Evolutionary conservation across 2,888 invertebrate species (phyloP), one percentile per base, ranked within the genome.

Genomic region (Opisthograptis luteolata): DNA sequence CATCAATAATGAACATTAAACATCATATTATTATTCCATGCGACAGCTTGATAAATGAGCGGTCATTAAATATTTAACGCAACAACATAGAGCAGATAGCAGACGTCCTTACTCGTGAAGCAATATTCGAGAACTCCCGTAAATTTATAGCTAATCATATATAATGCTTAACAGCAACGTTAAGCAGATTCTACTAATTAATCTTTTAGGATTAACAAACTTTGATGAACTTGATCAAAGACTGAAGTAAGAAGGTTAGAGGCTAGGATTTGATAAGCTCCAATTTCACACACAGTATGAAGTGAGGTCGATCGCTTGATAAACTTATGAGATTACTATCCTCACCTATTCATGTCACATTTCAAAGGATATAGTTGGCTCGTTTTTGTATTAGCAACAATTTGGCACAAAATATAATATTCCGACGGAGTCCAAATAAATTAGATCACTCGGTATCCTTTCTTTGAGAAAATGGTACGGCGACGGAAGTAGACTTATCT

Each of bases 391-490:
- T 20, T 39, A 39, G 19, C 36, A 41, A 45, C 51, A 28, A 32
- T 41, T 48, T 41, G 28, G 22, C 12, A 19, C 35, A 3, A 51
- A 56, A 58, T 53, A 53, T 48, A 53, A 55, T 45, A 58, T 53
- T 55, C 55, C n/a, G 40, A 19, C 37, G 31, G 39, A 47, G 53
- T 53, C 37, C 43, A 52, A 44, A 58, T 55, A 64, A 66, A 70
- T 68, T 65, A 57, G 60, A 65, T 64, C 55, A 59, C 24, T 46
- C 37, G 30, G 39, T 52, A 62, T 65, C 56, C 62, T 66, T 67
- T 64, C 64, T 64, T 65, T 64, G 58, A 60, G 53, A 61, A 61
- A 64, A 62, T 64, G 58, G 60, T 60, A 65, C 57, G 36, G 39
- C 48, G 45, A 48, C 43, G 52, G 62, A 60, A 58, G 55, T 41